These are phyloP conservation scores for Erannis defoliaria DNA, from an alignment of 2,888 invertebrate genomes.

Conservation along the genomic window DNA sequence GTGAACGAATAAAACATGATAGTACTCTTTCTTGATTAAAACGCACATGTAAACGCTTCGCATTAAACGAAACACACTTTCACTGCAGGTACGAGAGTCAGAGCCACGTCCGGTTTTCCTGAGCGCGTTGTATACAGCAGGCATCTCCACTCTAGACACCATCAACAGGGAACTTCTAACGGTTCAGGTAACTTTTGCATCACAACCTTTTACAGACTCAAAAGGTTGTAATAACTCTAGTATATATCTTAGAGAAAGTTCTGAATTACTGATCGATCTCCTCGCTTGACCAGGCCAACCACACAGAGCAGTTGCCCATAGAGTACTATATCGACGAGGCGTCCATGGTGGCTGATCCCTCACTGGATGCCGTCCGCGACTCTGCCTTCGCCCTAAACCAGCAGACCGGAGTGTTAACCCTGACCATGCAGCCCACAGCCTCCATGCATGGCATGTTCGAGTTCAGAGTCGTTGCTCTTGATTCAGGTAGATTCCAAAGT, in stretches of 20 bases:
- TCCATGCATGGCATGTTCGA: constrained; percentile 88
- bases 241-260: background rate
- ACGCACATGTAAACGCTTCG: background rate
- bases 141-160: constrained; percentile 77
- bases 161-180: constrained; percentile 78
- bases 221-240: background rate
- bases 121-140: constrained; percentile 77
- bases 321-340: constrained; percentile 70
- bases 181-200: constrained; percentile 67
- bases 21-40: no score
- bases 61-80: background rate
- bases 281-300: constrained; percentile 81
- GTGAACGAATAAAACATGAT: no score
- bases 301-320: constrained; percentile 79
- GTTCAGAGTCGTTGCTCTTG: constrained; percentile 84
- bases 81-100: constrained; percentile 85
- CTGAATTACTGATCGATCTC: background rate
- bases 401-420: constrained; percentile 74
- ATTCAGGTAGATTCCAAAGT: constrained; percentile 67
- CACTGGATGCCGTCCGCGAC: constrained; percentile 68
- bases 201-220: background rate
- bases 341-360: constrained; percentile 74
- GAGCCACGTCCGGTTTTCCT: constrained; percentile 87
- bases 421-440: constrained; percentile 81
- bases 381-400: constrained; percentile 74